Evolutionary conservation across 2,888 invertebrate genomes (phyloP).

Genomic region (Blastobasis adustella): DNA sequence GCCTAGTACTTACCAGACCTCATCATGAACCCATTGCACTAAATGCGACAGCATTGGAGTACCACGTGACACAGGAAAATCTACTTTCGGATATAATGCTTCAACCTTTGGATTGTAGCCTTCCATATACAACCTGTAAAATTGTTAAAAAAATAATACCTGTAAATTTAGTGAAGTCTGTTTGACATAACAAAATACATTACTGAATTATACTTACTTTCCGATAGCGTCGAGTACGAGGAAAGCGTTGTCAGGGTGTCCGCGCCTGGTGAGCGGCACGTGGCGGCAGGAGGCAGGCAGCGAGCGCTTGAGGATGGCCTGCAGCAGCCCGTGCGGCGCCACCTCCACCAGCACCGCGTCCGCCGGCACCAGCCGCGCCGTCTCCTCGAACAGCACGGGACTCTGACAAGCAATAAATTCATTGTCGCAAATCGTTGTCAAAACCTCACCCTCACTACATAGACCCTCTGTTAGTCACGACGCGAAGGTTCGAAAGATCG

Average conservation of each 20-base stretch:
- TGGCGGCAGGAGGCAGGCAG: slow-evolving; percentile 77
- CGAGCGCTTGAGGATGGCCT: slow-evolving; percentile 88
- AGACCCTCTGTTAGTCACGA: no score
- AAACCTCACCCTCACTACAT: no score
- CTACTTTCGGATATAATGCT: slow-evolving; percentile 81
- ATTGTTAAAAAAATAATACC: neutral
- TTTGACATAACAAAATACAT: no score
- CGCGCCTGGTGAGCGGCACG: slow-evolving; percentile 83
- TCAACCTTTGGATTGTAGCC: slow-evolving; percentile 83
- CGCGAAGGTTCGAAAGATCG: no score
- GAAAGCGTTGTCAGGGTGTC: slow-evolving; percentile 74
- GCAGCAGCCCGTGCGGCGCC: slow-evolving; percentile 92
- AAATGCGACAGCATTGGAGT: slow-evolving; percentile 88
- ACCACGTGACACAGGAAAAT: slow-evolving; percentile 88
- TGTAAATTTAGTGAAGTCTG: no score
- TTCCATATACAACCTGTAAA: slow-evolving; percentile 79
- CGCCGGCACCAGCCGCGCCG: slow-evolving; percentile 81
- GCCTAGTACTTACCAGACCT: slow-evolving; percentile 68
- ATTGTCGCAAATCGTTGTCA: no score
- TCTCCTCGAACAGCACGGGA: slow-evolving; percentile 87
- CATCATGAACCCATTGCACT: slow-evolving; percentile 88
- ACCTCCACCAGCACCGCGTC: slow-evolving; percentile 90
- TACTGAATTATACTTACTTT: slow-evolving; percentile 46
- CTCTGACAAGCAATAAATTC: slow-evolving; percentile 33
- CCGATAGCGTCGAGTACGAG: slow-evolving; percentile 77